Base-by-base conservation (phyloP, 2,797 vertebrate genomes). In the Threskiornis aethiopicus region DNA sequence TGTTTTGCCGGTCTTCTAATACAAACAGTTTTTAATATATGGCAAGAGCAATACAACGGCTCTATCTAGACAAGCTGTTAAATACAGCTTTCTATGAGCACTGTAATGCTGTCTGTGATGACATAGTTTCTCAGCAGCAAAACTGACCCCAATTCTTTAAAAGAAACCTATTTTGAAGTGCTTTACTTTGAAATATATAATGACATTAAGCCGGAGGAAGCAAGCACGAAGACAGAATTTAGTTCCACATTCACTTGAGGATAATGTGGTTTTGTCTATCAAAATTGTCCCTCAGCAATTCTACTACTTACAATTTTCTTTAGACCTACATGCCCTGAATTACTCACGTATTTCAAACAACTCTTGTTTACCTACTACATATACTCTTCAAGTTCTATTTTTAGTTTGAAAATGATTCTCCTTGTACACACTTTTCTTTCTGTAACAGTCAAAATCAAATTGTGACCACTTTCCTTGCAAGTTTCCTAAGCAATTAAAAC, bases 151-250 rank as follows among this genome's bases (percentile, higher is more conserved):
- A 92, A 59, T 95, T 93, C 84, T 67, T 83, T 64, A 84, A 71
- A 42, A 81, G 49, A 92, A 91, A 80, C 16, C 62, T 80, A 62
- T 91, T 92, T 75, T 75, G 39, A 95, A 93, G 69, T 37, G 62
- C 44, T 86, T 92, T 91, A 62, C 94, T 97, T 94, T 91, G 81
- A 96, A 94, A 96, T 76, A 61, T 24, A 58, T 77, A 91, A 92
- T 83, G 72, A 84, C 46, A 89, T 91, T 95, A 96, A 87, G 61
- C 57, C 92, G 69, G 39, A 86, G 46, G 57, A 93, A 89, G 71
- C 65, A 87, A 91, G 73, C 47, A 88, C 66, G 44, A 90, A 89
- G 58, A 58, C 28, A 90, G 42, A 92, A 89, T 93, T 97, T 69
- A 80, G 52, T 64, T 91, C 54, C 47, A 61, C 37, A 25, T 57